Evolutionary conservation across 2,888 invertebrate species (phyloP).

Genomic region (Achlya flavicornis): DNA sequence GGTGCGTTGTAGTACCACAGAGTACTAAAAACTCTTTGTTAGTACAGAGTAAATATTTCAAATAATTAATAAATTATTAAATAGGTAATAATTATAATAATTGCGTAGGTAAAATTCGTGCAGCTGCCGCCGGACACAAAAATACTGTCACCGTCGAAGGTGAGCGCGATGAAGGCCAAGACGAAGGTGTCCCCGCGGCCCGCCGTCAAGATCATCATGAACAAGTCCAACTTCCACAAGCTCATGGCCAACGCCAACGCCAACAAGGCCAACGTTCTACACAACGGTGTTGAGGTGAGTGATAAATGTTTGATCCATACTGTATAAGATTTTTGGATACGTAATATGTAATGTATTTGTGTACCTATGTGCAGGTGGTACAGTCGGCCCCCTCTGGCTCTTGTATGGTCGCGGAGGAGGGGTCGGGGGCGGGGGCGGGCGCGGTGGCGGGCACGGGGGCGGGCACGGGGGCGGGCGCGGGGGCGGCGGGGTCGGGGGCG

Average conservation of each 20-base stretch:
- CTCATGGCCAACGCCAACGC: conserved; percentile 53
- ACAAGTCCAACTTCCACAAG: conserved; percentile 62
- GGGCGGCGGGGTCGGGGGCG: conserved; percentile 18
- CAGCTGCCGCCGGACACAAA: conserved; percentile 48
- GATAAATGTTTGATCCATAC: too few species aligned
- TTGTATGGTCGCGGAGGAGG: too few species aligned
- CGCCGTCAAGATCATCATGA: conserved; percentile 77
- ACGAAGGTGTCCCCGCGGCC: conserved; percentile 28
- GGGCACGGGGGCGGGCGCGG: conserved; percentile 10
- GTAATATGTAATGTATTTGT: too few species aligned
- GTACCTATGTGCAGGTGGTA: too few species aligned
- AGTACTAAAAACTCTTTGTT: too few species aligned
- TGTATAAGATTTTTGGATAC: too few species aligned
- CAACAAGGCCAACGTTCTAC: conserved; percentile 16
- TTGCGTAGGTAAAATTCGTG: conserved; percentile 56
- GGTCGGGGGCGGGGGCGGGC: too few species aligned
- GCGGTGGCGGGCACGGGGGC: background rate
- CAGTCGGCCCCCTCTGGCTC: too few species aligned
- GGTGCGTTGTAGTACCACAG: too few species aligned
- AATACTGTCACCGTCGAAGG: conserved; percentile 35
- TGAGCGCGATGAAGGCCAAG: conserved; percentile 27
- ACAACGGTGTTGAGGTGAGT: conserved; percentile 15
- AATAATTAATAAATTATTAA: background rate
- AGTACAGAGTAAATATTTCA: too few species aligned
- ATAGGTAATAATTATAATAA: background rate